Evolutionary conservation across 2,113 vertebrate species (phyloP).

Genomic region (Lucifuga dentata): DNA sequence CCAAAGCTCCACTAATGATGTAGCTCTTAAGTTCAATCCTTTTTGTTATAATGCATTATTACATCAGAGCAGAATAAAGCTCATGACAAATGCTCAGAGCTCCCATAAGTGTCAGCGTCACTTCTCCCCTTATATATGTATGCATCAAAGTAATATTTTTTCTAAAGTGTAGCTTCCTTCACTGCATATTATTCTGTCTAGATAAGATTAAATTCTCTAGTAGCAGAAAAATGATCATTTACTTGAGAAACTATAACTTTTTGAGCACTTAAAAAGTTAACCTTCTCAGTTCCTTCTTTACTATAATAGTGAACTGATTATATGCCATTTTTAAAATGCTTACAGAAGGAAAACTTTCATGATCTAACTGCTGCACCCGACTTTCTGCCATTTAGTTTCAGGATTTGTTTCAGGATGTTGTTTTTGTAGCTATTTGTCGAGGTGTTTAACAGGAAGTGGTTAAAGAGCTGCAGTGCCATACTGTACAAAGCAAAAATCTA

Average conservation of each 20-base stretch:
- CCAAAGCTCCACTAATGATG: slow-evolving; percentile 6
- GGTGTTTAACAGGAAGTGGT: slow-evolving; percentile 70
- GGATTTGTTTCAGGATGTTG: slow-evolving; percentile 6
- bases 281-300: too few species aligned
- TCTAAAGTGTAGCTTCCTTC: not conserved
- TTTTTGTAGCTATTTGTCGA: slow-evolving; percentile 31
- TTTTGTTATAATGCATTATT: not conserved
- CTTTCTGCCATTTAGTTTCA: not conserved
- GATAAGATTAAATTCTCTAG: not conserved
- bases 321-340: not conserved
- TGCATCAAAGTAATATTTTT: slow-evolving; percentile 11
- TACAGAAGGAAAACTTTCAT: not conserved
- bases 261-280: not conserved
- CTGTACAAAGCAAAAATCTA: slow-evolving; percentile 24
- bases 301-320: too few species aligned
- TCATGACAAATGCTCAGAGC: slow-evolving; percentile 37
- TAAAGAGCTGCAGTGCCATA: slow-evolving; percentile 29
- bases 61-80: slow-evolving; percentile 5
- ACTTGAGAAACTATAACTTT: not conserved
- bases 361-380: not conserved
- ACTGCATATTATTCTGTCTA: not conserved
- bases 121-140: slow-evolving; percentile 18
- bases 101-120: slow-evolving; percentile 11
- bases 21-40: not conserved
- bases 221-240: too few species aligned